A percentile compares a stretch with the other conserved stretches of the same genome.
These are phyloP conservation scores for Nomada ferruginata DNA, from an alignment of 2,888 invertebrate genomes.

Conservation along the genomic window DNA sequence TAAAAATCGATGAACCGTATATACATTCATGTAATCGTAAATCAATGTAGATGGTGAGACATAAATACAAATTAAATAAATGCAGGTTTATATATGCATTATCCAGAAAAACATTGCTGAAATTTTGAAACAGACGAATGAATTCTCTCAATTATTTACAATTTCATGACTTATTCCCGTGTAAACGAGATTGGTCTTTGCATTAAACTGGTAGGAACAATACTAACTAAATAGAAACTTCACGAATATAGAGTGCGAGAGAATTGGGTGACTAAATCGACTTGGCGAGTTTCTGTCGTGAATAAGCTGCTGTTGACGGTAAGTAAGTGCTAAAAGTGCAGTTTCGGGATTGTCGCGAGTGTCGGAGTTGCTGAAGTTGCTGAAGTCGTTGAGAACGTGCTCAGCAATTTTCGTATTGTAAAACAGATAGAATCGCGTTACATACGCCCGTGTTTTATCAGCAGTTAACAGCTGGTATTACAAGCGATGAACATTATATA, in stretches of 20 bases:
- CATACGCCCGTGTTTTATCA: background rate
- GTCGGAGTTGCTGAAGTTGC: conserved; percentile 3
- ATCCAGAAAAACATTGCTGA: no score
- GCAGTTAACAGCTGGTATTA: background rate
- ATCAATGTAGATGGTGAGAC: no score
- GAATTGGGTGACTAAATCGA: conserved; percentile 11
- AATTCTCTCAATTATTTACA: background rate
- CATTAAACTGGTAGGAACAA: background rate
- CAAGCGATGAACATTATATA: background rate
- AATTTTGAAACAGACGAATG: background rate
- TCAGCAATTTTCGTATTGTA: conserved; percentile 15
- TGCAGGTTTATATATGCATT: no score
- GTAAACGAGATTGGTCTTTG: no score
- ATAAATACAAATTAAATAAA: no score
- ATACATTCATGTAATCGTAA: no score
- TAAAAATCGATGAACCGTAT: no score
- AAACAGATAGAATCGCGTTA: conserved; percentile 1
- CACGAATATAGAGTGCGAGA: background rate
- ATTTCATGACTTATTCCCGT: background rate
- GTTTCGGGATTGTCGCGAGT: conserved; percentile 16
- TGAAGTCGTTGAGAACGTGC: conserved; percentile 1
- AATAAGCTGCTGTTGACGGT: conserved; percentile 21
- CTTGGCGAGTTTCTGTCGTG: conserved; percentile 16
- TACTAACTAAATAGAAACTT: conserved; percentile 3
- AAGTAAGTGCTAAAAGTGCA: conserved; percentile 17